Evolutionary conservation across 2,888 invertebrate genomes (phyloP).

Genomic region (Vandiemenella viatica): DNA sequence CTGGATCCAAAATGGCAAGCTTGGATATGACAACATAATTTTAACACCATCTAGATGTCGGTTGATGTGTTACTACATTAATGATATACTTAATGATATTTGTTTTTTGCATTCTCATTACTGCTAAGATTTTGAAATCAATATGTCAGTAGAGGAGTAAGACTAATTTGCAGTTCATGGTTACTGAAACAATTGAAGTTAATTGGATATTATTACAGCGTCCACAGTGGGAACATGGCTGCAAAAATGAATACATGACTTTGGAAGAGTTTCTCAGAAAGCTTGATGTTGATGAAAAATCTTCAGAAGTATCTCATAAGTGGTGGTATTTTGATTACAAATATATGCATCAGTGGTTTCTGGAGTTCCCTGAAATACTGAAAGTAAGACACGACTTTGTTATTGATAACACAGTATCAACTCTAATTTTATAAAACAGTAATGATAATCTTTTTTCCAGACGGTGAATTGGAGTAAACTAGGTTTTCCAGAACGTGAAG

Average conservation of each 20-base stretch:
- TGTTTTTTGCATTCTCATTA: too few species aligned
- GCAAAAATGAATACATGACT: conserved; percentile 40
- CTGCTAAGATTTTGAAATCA: too few species aligned
- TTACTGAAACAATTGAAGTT: too few species aligned
- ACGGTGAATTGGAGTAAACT: conserved; percentile 48
- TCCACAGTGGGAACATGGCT: conserved; percentile 69
- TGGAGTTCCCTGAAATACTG: conserved; percentile 37
- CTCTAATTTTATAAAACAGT: too few species aligned
- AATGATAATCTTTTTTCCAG: conserved; percentile 18
- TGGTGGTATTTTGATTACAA: conserved; percentile 82
- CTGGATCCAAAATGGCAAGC: too few species aligned
- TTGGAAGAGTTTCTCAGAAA: conserved; percentile 44
- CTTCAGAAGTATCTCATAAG: conserved; percentile 24
- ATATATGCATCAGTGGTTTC: conserved; percentile 55
- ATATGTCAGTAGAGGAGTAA: too few species aligned
- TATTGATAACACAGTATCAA: neutral
- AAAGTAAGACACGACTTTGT: conserved; percentile 31
- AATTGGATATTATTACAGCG: conserved; percentile 22
- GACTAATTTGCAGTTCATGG: too few species aligned
- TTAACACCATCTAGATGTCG: too few species aligned
- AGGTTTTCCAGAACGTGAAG: conserved; percentile 52
- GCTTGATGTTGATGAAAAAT: conserved; percentile 19
- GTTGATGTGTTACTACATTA: too few species aligned
- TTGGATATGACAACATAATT: too few species aligned
- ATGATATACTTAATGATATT: too few species aligned